Base-by-base conservation (phyloP, 2,797 vertebrate species). In the Poecilia gillii region DNA sequence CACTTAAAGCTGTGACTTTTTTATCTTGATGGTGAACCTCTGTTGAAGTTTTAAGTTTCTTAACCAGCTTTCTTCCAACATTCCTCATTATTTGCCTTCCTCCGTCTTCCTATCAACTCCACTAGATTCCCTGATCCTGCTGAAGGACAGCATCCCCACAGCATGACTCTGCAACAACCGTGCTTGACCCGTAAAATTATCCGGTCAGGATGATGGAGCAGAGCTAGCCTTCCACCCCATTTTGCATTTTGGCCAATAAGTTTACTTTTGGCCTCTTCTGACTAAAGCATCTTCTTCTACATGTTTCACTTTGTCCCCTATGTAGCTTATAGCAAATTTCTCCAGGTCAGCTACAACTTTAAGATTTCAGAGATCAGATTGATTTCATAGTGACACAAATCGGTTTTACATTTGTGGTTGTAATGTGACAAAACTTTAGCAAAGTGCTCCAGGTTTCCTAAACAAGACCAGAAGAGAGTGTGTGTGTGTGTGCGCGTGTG, bases 401-500 rank as follows among this genome's bases (percentile, higher is more conserved):
- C 28, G 1, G 12, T 31, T 33, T 62, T 33, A 62, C 13, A 16
- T 62, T 57, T 57, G 28, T 33, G 57, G 57, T 33, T 62, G 57
- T 18, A 62, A 62, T 33, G 57, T 62, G 57, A 18, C 31, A 18
- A 33, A 62, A 62, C 31, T 62, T 33, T 31, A 31, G 57, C 28
- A 16, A 62, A n/a, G 57, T 62, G 28, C 28, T 62, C 6, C 1
- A 66, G 62, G 75, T 16, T 33, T 33, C 33, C 46, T 46, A n/a
- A 41, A 2, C 28, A 41, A 43, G 36, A 62, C 72, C 49, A 33
- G 14, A 71, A 18, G 55, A 55, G 70, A 36, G 53, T 3, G 3
- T 28, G 53, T 2, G 4, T 57, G 84, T 55, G 79, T 64, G 84
- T 55, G 76, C 89, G 83, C 57, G 83, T 66, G 79, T 90, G 81